These are phyloP conservation scores for Asarcornis scutulata DNA, from an alignment of 2,113 vertebrate genomes.

Conservation along the genomic window DNA sequence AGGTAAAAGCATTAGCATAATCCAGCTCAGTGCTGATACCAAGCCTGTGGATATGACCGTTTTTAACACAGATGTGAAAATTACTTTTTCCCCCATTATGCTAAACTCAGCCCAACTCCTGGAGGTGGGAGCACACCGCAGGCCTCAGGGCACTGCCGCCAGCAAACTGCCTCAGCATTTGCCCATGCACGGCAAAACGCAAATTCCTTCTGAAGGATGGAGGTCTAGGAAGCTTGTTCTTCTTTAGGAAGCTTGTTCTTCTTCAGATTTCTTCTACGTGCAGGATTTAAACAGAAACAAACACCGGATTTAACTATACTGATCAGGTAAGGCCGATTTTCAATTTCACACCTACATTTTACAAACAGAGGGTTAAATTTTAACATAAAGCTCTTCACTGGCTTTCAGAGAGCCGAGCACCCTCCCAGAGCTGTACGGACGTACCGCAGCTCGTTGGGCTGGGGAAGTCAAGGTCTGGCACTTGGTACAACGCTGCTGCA, in stretches of 20 bases:
- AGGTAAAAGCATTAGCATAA: background rate
- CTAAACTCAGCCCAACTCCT: background rate
- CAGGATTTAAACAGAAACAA: background rate
- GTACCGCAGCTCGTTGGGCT: background rate
- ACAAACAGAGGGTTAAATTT: background rate
- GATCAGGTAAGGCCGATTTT: background rate
- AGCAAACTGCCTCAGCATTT: background rate
- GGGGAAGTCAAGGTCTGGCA: accelerated
- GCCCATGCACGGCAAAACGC: background rate
- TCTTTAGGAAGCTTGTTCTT: background rate
- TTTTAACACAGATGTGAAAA: background rate
- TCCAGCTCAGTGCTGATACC: accelerated
- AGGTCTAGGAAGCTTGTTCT: background rate
- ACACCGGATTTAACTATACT: background rate
- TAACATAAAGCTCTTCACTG: background rate
- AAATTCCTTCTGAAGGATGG: background rate
- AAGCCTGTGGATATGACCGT: accelerated
- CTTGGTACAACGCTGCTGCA: background rate
- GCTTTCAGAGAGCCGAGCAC: background rate
- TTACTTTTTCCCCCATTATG: background rate
- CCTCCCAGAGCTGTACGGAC: background rate
- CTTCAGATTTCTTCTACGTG: background rate
- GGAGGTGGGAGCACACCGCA: background rate
- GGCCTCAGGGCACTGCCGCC: background rate
- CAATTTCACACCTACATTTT: background rate